Evolutionary conservation across 2,888 invertebrate genomes (phyloP).

Genomic region (Microctonus hyperodae): DNA sequence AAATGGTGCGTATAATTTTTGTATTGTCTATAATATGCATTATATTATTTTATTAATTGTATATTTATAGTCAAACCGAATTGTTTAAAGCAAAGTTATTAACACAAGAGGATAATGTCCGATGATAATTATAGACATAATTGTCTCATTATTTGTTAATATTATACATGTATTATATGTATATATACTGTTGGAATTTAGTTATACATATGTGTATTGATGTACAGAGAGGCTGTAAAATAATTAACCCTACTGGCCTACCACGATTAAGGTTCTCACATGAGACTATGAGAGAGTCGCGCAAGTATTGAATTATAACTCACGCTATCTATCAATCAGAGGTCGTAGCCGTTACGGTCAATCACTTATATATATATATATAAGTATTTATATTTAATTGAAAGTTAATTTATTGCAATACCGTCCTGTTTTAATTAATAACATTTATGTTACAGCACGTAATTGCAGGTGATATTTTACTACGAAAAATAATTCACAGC

Average conservation of each 20-base stretch:
- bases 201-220: neutral
- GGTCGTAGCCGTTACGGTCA: slow-evolving; percentile 53
- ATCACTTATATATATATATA: no score
- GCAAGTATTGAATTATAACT: neutral
- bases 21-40: no score
- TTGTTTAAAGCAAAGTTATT: no score
- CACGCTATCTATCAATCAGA: slow-evolving; percentile 39
- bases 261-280: slow-evolving; percentile 51
- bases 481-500: neutral
- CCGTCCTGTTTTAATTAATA: slow-evolving; percentile 53
- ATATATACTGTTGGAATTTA: no score
- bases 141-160: no score
- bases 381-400: slow-evolving; percentile 58
- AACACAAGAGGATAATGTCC: neutral
- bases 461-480: slow-evolving; percentile 36
- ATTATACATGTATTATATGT: no score
- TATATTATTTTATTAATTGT: no score
- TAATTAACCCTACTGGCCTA: slow-evolving; percentile 53
- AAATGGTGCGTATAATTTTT: no score
- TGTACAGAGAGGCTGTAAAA: slow-evolving; percentile 32
- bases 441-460: slow-evolving; percentile 40
- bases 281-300: slow-evolving; percentile 17
- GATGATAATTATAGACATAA: neutral
- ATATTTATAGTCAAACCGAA: no score
- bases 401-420: slow-evolving; percentile 58